phyloP scores from a whole-genome alignment of 2,797 vertebrate genomes.

The Oryzias dopingdopingensis region DNA sequence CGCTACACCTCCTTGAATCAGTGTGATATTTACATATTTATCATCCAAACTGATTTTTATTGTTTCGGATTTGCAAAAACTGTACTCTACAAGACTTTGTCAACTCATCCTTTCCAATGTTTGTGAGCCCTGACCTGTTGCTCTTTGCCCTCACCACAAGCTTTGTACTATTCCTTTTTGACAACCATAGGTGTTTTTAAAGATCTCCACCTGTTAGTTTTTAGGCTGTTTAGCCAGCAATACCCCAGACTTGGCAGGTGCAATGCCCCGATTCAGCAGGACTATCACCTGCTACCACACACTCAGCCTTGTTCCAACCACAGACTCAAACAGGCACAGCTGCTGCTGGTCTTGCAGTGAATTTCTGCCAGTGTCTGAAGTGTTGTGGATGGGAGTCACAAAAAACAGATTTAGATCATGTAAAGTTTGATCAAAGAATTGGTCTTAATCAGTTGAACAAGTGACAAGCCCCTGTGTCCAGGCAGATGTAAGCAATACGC shows the following conservation, averaged over 20 bases:
- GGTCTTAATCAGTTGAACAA: background rate
- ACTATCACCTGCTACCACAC: slow-evolving; percentile 62
- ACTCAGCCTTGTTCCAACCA: slow-evolving; percentile 40
- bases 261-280: slow-evolving; percentile 37
- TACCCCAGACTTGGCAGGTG: slow-evolving; percentile 45
- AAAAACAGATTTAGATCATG: background rate
- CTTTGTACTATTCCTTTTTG: slow-evolving; percentile 31
- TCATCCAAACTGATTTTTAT: slow-evolving; percentile 18
- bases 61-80: slow-evolving; percentile 38
- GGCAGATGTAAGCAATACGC: background rate
- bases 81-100: slow-evolving; percentile 23
- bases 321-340: slow-evolving; percentile 54
- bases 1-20: slow-evolving; percentile 33
- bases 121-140: slow-evolving; percentile 37
- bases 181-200: slow-evolving; percentile 18
- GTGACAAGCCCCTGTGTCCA: background rate
- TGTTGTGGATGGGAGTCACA: slow-evolving; percentile 23
- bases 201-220: slow-evolving; percentile 20
- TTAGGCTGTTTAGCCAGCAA: slow-evolving; percentile 37
- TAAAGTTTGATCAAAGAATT: background rate
- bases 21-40: slow-evolving; percentile 32
- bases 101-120: slow-evolving; percentile 30
- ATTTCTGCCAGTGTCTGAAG: slow-evolving; percentile 39
- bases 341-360: slow-evolving; percentile 49
- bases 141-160: slow-evolving; percentile 32